These are phyloP conservation scores for Hippopotamus amphibius DNA, from an alignment of 2,113 vertebrate genomes.

Conservation along the genomic window DNA sequence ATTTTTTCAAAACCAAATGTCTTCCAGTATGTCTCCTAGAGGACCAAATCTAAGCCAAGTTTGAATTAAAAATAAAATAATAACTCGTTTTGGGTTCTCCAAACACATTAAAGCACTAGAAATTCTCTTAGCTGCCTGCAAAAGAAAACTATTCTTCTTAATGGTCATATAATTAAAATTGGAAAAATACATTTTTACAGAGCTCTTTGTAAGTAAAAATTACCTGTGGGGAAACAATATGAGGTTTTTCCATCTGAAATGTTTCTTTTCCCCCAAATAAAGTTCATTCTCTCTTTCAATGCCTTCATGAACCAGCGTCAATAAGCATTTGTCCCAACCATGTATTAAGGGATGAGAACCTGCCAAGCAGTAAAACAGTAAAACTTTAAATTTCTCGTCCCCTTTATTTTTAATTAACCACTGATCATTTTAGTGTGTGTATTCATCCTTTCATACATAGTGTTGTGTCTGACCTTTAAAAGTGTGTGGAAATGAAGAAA, in stretches of 20 bases:
- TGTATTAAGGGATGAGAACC: background rate
- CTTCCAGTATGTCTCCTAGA: constrained; percentile 46
- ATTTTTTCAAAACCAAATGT: constrained; percentile 50
- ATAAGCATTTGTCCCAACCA: background rate
- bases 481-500: background rate
- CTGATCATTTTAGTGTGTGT: background rate
- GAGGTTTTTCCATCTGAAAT: constrained; percentile 45
- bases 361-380: background rate
- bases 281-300: constrained; percentile 29
- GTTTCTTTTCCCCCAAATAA: constrained; percentile 30
- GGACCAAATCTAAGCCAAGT: constrained; percentile 66
- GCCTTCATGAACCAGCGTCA: background rate
- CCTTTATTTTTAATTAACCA: constrained; percentile 60
- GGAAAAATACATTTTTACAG: constrained; percentile 59
- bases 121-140: constrained; percentile 53
- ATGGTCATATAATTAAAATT: constrained; percentile 70
- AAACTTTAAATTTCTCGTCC: background rate
- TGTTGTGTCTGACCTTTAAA: background rate
- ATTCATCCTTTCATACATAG: background rate
- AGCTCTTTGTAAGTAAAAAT: constrained; percentile 58
- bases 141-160: constrained; percentile 56
- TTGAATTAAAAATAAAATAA: constrained; percentile 71
- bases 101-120: constrained; percentile 45
- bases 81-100: constrained; percentile 27
- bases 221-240: constrained; percentile 24